Evolutionary conservation across 2,113 vertebrate genomes (phyloP), one percentile per base, ranked within the genome.

Genomic region (Nannobrachium achirus): DNA sequence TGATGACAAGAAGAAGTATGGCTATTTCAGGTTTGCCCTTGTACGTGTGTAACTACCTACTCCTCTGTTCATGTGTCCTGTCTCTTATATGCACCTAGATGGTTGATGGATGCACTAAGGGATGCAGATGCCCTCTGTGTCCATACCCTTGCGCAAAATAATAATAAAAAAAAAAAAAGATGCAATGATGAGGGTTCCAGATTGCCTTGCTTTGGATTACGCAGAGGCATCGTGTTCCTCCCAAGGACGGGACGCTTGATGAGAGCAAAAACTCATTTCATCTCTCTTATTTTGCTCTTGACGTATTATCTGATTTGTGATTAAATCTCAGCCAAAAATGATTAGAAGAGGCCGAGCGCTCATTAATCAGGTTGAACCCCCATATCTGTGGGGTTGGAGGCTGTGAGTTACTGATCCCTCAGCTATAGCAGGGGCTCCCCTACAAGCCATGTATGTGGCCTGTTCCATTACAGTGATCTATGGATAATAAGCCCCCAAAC

Each of bases 261-360:
- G 81, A 81, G 74, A 81, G 69, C 63, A 58, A 78, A 84, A 88
- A 83, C 80, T 85, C 75, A 87, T 89, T 90, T 86, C 78, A 73
- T 84, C 77, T 81, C 66, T 85, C 65, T 77, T 73, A 73, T 91
- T 89, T 86, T 73, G 75, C 83, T 79, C 74, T 73, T 60, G 82
- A 85, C 77, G 86, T 87, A 84, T 84, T 80, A 91, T 87, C 85
- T 81, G 82, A 88, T 86, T 77, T 83, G 75, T 88, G 87, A 91
- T 91, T 88, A 90, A 87, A 90, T 88, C 79, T 81, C 59, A 60
- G 71, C 69, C 80, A 53, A 76, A 81, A 86, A 85, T 82, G 83
- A 91, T 91, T 88, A 86, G 78, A 87, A 85, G 83, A 81, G 71
- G 79, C 87, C 83, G 80, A 76, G 40, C 83, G 66, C 78, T 88